A percentile compares a stretch with the other conserved stretches of the same genome.
Conservation (phyloP, 1,140 invertebrate genomes). For the Drosophila pandora region DNA sequence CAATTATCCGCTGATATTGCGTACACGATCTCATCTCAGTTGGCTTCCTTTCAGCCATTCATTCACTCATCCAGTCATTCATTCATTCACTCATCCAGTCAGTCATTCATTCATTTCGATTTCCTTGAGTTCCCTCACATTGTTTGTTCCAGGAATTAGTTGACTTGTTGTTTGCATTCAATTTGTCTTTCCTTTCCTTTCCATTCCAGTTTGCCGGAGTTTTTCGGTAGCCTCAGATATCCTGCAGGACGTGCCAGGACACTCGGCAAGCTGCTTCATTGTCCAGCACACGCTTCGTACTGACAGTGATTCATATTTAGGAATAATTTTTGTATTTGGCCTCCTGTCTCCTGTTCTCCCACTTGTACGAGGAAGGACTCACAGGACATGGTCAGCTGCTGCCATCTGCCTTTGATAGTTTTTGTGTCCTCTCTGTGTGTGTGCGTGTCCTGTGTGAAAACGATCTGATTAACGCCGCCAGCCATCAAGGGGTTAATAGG, state of each 20-base stretch:
- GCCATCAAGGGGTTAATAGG: slow-evolving; percentile 71
- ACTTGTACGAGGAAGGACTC: slow-evolving; percentile 58
- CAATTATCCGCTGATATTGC: slow-evolving; percentile 83
- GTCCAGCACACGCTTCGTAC: slow-evolving; percentile 67
- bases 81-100: slow-evolving; percentile 37
- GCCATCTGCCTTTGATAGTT: not conserved
- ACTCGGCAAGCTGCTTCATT: slow-evolving; percentile 70
- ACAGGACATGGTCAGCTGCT: slow-evolving; percentile 35
- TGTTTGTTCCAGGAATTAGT: slow-evolving; percentile 67
- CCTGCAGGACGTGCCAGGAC: slow-evolving; percentile 57
- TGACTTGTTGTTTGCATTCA: slow-evolving; percentile 67
- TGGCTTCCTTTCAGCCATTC: slow-evolving; percentile 54
- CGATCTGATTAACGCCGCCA: slow-evolving; percentile 71
- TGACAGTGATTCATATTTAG: slow-evolving; percentile 81
- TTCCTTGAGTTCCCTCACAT: not conserved
- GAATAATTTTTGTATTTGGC: slow-evolving; percentile 19
- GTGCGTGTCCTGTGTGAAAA: slow-evolving; percentile 68
- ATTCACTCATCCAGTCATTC: slow-evolving; percentile 38
- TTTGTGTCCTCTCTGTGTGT: not conserved
- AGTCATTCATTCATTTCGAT: slow-evolving; percentile 3
- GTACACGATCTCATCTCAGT: slow-evolving; percentile 77
- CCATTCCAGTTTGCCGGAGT: not conserved
- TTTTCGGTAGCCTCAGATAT: slow-evolving; percentile 59
- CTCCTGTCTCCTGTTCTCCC: slow-evolving; percentile 21
- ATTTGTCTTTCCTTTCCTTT: slow-evolving; percentile 67